Base-by-base conservation (phyloP, 2,888 invertebrate species). In the Rhorus exstirpatorius region DNA sequence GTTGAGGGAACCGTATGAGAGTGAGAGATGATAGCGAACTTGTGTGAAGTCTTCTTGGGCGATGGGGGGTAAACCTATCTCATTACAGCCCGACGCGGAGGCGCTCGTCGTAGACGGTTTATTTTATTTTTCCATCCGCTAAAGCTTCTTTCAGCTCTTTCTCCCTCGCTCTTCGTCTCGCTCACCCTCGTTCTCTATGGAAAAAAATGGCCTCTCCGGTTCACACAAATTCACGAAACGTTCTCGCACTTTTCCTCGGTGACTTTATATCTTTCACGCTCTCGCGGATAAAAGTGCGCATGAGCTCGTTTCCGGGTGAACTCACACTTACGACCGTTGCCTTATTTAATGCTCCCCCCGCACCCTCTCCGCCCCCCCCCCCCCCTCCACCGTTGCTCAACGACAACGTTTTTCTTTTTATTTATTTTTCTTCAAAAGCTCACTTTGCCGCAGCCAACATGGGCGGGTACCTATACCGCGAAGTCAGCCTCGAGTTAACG, bases 1-100 rank as follows among this genome's bases (percentile, higher is more conserved):
- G n/a, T n/a, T n/a, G n/a, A n/a, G n/a, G n/a, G n/a, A n/a, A n/a
- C 31, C 70, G 55, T 68, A 71, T 70, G 79, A 83, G 79, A 83
- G 60, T 67, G 79, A 51, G 70, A 75, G 46, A 68, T 74, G 35
- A 49, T 31, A 61, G 65, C 44, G 31, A 49, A 53, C 31, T 76
- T 70, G 78, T 68, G 83, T 72, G 74, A 77, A 83, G 83, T 86
- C 86, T 87, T 86, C 87, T 88, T 88, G 85, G 85, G 86, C 84
- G 85, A 83, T 83, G 81, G 60, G 83, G 46, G 58, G 51, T 49
- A 67, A 63, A 70, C 35, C 63, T 63, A 74, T 79, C 86, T 87
- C 85, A 83, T 87, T 85, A 86, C 84, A 83, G 67, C 83, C 83
- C 83, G 79, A 78, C 79, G 80, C 74, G 74, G 82, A 84, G 81